Base-by-base conservation (phyloP, 2,797 vertebrate species). In the Pangasius sanitwongsei region DNA sequence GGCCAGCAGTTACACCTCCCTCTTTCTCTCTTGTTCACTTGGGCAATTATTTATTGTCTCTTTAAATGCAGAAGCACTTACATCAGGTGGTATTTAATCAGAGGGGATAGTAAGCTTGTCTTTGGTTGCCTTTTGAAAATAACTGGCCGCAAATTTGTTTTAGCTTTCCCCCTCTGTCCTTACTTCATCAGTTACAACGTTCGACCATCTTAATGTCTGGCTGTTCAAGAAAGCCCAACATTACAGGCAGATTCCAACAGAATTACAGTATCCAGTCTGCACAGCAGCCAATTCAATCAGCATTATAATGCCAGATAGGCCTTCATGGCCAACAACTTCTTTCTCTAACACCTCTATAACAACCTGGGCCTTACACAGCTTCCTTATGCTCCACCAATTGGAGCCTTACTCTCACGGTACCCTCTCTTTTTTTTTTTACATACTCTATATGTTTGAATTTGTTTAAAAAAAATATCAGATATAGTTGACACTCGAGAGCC, bases 251-350 rank as follows among this genome's bases (percentile, higher is more conserved):
- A 84, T 92, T 89, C 90, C 80, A 86, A 89, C 90, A 91, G 90
- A 92, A 91, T 92, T 78, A 91, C 90, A 85, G 90, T 93, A 77
- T 57, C 25, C 77, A 80, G 87, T 41, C 90, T 92, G 92, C 91
- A 91, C 89, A 90, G 92, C 91, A 89, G 91, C 89, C 90, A 90
- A 93, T 85, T 7, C 86, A 90, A 89, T 91, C 87, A 83, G 90
- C 93, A 90, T 92, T 61, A 82, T 75, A 59, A 90, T 89, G 86
- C 82, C 85, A 85, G 83, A 61, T 75, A 87, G 25, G 72, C 63
- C 53, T 80, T 70, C 53, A 53, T 44, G 67, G 75, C 86, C 74
- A 85, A 85, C 48, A 59, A 65, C 75, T 50, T 59, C 31, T 55
- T 65, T 87, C 57, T 85, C 74, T 0, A 84, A 88, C 83, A 89